Evolutionary conservation across 1,140 invertebrate genomes (phyloP).

Genomic region (Latrodectus geometricus): DNA sequence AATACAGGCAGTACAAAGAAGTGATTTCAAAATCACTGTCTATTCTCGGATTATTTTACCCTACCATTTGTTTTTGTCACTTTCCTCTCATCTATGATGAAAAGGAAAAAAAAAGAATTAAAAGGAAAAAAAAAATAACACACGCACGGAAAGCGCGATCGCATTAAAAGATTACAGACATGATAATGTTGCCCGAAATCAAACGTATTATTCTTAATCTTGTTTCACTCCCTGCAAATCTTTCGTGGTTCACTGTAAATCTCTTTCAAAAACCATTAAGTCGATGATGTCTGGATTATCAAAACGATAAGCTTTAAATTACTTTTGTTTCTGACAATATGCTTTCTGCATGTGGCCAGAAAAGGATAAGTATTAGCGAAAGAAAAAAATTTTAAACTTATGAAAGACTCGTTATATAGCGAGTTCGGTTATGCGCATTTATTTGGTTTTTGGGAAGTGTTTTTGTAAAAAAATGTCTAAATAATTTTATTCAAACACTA

Average conservation of each 20-base stretch:
- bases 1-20: conserved; percentile 1
- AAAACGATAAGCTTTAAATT: conserved; percentile 60
- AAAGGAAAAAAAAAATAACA: conserved; percentile 7
- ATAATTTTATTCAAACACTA: conserved; percentile 21
- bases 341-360: background rate
- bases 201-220: conserved; percentile 59
- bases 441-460: conserved; percentile 16
- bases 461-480: background rate
- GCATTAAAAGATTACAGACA: conserved; percentile 60
- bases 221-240: conserved; percentile 47
- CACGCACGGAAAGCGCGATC: conserved; percentile 30
- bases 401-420: conserved; percentile 40
- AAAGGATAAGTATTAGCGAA: background rate
- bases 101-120: conserved; percentile 6
- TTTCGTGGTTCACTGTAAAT: conserved; percentile 52
- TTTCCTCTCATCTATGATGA: conserved; percentile 11
- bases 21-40: conserved; percentile 43
- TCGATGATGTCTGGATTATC: conserved; percentile 51
- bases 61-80: conserved; percentile 45
- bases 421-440: conserved; percentile 3
- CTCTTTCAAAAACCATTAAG: conserved; percentile 61
- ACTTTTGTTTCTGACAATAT: conserved; percentile 50
- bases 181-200: conserved; percentile 56
- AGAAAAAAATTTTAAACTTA: conserved; percentile 13
- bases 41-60: conserved; percentile 45